These are phyloP conservation scores for Mormyrus proboscirostris DNA, from an alignment of 2,797 vertebrate genomes.

Conservation along the genomic window DNA sequence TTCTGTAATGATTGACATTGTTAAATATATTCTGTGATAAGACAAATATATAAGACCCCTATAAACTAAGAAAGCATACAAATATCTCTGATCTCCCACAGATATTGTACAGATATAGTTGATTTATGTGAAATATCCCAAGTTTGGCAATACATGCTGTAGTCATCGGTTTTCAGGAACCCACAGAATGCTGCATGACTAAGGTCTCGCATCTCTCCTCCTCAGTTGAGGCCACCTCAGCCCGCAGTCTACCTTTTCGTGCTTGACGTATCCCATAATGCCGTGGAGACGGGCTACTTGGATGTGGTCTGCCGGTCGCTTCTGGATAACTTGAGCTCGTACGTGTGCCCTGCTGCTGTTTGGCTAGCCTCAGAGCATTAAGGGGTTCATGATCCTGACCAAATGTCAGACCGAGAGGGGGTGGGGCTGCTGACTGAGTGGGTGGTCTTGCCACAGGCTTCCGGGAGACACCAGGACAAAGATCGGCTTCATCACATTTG, in stretches of 20 bases:
- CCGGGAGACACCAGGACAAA: constrained; percentile 93
- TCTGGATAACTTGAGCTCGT: constrained; percentile 87
- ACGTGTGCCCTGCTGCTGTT: constrained; percentile 49
- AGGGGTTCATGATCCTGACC: not conserved
- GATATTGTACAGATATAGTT: not conserved
- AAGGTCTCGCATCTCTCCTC: not conserved
- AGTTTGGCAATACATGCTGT: not conserved
- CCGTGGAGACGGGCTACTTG: constrained; percentile 89
- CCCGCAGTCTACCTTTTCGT: constrained; percentile 93
- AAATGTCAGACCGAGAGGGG: not conserved
- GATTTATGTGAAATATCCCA: not conserved
- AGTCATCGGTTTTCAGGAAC: not conserved
- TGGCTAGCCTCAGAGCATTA: not conserved
- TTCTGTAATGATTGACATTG: not conserved
- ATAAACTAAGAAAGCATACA: not conserved
- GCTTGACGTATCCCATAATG: constrained; percentile 91
- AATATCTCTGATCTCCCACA: not conserved
- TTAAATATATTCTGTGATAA: not conserved
- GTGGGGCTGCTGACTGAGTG: not conserved
- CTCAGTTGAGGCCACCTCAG: constrained; percentile 87
- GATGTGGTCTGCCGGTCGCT: constrained; percentile 82
- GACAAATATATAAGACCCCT: not conserved
- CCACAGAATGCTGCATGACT: not conserved
- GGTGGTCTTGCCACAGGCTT: constrained; percentile 63
- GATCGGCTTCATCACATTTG: constrained; percentile 93